phyloP scores from a whole-genome alignment of 2,888 invertebrate species.

The Orgyia antiqua region DNA sequence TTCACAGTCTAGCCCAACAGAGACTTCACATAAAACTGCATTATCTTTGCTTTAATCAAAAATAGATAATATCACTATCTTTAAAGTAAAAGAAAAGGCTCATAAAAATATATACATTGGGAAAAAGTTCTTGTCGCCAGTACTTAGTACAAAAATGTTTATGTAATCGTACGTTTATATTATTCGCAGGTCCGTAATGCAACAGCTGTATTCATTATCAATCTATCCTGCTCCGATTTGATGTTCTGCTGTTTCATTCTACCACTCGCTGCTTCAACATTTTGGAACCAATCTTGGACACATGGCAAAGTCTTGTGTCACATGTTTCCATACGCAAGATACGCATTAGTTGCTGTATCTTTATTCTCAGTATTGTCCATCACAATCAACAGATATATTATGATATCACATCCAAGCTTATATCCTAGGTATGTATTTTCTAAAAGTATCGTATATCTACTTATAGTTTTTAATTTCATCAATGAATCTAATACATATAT shows the following conservation, averaged over 20 bases:
- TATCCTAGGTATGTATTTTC: slow-evolving; percentile 82
- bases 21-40: too few species aligned
- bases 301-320: slow-evolving; percentile 83
- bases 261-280: slow-evolving; percentile 87
- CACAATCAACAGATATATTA: slow-evolving; percentile 89
- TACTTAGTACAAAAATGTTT: too few species aligned
- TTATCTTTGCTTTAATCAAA: too few species aligned
- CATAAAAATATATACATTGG: too few species aligned
- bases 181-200: slow-evolving; percentile 85
- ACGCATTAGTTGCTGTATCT: slow-evolving; percentile 86
- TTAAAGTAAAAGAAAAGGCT: too few species aligned
- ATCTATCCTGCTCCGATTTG: slow-evolving; percentile 86
- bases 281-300: slow-evolving; percentile 83
- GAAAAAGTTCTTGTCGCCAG: too few species aligned
- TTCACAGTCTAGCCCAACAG: too few species aligned
- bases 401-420: slow-evolving; percentile 88
- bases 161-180: too few species aligned
- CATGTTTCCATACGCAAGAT: slow-evolving; percentile 86
- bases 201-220: slow-evolving; percentile 90
- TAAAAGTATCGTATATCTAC: too few species aligned
- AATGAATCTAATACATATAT: too few species aligned
- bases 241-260: slow-evolving; percentile 90
- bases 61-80: too few species aligned
- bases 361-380: slow-evolving; percentile 88
- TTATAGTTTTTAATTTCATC: too few species aligned